These are phyloP conservation scores for Lithophane socia DNA, from an alignment of 2,888 invertebrate genomes.

Conservation along the genomic window DNA sequence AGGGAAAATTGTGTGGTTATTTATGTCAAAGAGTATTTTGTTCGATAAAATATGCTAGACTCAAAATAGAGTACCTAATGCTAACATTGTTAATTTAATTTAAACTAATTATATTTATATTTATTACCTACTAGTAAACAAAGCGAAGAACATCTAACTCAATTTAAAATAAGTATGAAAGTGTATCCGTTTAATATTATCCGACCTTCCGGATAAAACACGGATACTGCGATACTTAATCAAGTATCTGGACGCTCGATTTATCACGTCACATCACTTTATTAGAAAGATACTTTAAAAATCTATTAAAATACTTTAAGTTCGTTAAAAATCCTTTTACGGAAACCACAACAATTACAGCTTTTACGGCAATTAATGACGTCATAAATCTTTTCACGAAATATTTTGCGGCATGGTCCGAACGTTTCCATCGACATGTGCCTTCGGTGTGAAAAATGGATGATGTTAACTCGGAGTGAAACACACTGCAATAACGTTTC, in stretches of 20 bases:
- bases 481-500: slow-evolving; percentile 60
- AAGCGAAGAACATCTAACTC: neutral
- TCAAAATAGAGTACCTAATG: neutral
- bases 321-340: slow-evolving; percentile 25
- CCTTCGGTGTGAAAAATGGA: slow-evolving; percentile 67
- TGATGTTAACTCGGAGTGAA: slow-evolving; percentile 57
- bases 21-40: neutral
- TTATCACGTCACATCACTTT: slow-evolving; percentile 51
- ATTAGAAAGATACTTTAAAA: slow-evolving; percentile 32
- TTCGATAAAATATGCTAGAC: neutral
- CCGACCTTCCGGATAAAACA: slow-evolving; percentile 35
- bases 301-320: slow-evolving; percentile 4
- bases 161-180: slow-evolving; percentile 29
- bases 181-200: slow-evolving; percentile 33
- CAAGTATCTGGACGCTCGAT: slow-evolving; percentile 56
- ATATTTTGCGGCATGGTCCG: slow-evolving; percentile 45
- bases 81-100: neutral
- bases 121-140: neutral
- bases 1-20: neutral
- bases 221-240: slow-evolving; percentile 57
- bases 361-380: slow-evolving; percentile 47
- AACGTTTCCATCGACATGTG: slow-evolving; percentile 55
- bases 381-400: slow-evolving; percentile 51
- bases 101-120: neutral
- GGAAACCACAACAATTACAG: slow-evolving; percentile 31